phyloP scores from a whole-genome alignment of 2,888 invertebrate species.

The Tenthredo amoena region DNA sequence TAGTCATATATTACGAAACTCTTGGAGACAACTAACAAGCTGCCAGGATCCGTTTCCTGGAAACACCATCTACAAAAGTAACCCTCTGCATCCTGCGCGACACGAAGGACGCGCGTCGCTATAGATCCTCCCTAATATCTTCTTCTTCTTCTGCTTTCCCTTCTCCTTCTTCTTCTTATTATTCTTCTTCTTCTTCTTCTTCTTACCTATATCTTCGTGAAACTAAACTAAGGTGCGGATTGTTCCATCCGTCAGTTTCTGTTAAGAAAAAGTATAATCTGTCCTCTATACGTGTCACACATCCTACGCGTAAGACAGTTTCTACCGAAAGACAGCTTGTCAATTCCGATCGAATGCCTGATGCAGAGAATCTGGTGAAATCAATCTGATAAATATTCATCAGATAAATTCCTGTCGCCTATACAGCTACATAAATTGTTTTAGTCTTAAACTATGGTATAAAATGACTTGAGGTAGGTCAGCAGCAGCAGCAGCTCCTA shows the following conservation, averaged over 20 bases:
- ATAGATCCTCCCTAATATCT: slow-evolving; percentile 47
- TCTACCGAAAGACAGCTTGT: background rate
- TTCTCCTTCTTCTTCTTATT: background rate
- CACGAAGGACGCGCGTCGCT: slow-evolving; percentile 39
- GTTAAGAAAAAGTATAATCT: slow-evolving; percentile 1
- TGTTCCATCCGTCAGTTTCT: background rate
- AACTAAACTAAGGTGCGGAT: slow-evolving; percentile 6
- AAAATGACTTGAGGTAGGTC: slow-evolving; percentile 17
- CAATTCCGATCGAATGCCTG: slow-evolving; percentile 7
- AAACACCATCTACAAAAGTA: slow-evolving; percentile 61
- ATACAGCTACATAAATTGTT: background rate
- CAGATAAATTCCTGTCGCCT: slow-evolving; percentile 29
- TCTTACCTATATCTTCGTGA: background rate
- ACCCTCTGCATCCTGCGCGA: slow-evolving; percentile 39
- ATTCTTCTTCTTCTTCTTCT: slow-evolving; percentile 27
- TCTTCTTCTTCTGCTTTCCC: slow-evolving; percentile 33
- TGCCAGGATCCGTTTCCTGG: slow-evolving; percentile 75
- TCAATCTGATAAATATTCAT: slow-evolving; percentile 32
- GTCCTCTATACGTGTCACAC: background rate
- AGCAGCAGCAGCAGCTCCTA: background rate
- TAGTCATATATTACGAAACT: slow-evolving; percentile 74
- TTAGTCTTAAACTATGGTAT: background rate
- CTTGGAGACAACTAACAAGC: slow-evolving; percentile 75
- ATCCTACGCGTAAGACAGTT: background rate
- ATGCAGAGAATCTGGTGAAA: slow-evolving; percentile 27